These are phyloP conservation scores for Lathronympha strigana DNA, from an alignment of 2,888 invertebrate genomes.

Conservation along the genomic window DNA sequence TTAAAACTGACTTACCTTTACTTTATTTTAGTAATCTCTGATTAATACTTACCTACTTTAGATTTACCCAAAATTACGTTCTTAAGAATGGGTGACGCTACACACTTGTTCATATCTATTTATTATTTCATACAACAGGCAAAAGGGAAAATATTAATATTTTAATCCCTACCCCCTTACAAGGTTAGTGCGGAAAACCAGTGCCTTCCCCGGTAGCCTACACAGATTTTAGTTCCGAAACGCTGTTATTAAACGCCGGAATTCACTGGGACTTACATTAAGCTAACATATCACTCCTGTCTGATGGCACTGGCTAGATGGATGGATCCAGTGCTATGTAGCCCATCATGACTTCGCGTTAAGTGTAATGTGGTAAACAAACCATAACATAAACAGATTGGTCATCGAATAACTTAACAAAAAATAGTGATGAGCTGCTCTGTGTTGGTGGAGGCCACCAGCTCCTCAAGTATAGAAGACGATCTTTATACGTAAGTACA, in stretches of 20 bases:
- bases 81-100: no score
- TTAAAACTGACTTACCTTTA: no score
- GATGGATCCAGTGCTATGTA: background rate
- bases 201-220: conserved; percentile 49
- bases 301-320: background rate
- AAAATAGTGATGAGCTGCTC: conserved; percentile 63
- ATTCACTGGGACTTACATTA: conserved; percentile 35
- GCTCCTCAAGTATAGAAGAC: conserved; percentile 65
- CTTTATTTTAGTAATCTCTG: no score
- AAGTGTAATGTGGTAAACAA: conserved; percentile 11
- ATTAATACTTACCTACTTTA: no score
- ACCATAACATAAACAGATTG: conserved; percentile 12
- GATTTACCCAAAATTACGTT: no score
- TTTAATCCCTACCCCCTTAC: conserved; percentile 35
- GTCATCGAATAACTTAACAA: conserved; percentile 25
- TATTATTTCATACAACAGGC: no score
- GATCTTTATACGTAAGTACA: conserved; percentile 73
- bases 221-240: conserved; percentile 60
- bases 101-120: no score
- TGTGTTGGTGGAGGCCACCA: conserved; percentile 65
- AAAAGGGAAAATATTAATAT: background rate
- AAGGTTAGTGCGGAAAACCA: conserved; percentile 44
- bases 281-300: conserved; percentile 1
- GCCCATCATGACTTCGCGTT: conserved; percentile 4
- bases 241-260: conserved; percentile 48